A percentile compares a stretch with the other conserved stretches of the same genome.
Evolutionary conservation across 2,888 invertebrate genomes (phyloP).

Genomic region (Melanostoma mellinum): DNA sequence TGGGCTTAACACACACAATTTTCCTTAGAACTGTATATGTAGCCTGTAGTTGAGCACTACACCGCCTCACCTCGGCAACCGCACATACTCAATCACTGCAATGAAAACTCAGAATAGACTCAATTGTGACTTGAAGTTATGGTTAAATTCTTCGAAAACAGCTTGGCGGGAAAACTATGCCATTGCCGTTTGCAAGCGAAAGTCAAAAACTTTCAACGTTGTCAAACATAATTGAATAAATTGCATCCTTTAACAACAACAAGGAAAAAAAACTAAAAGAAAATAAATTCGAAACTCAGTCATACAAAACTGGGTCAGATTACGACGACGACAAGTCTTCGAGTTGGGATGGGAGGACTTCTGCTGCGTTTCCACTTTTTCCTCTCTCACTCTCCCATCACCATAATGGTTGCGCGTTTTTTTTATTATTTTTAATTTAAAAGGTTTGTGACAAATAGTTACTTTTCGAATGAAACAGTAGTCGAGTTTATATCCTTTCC

Average conservation of each 20-base stretch:
- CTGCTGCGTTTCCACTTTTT: conserved; percentile 9
- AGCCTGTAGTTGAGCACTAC: too few species aligned
- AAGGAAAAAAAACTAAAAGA: conserved; percentile 28
- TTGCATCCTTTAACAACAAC: conserved; percentile 56
- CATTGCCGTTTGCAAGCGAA: conserved; percentile 66
- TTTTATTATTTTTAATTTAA: conserved; percentile 28
- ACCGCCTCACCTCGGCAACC: background rate
- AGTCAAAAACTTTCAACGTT: conserved; percentile 65
- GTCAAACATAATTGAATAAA: conserved; percentile 73
- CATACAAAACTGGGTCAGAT: conserved; percentile 67
- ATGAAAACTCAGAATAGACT: conserved; percentile 5
- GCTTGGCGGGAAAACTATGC: conserved; percentile 50
- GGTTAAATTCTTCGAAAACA: conserved; percentile 13
- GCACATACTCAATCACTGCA: background rate
- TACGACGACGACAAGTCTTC: conserved; percentile 12
- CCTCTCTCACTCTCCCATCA: background rate
- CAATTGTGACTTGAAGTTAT: conserved; percentile 28
- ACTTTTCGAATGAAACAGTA: conserved; percentile 1
- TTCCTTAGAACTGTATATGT: too few species aligned
- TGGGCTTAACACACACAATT: conserved; percentile 19
- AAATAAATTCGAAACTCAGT: conserved; percentile 56
- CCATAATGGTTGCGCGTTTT: conserved; percentile 31
- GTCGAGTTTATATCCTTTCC: background rate
- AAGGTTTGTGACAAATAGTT: conserved; percentile 51
- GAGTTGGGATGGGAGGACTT: conserved; percentile 18